Base-by-base conservation (phyloP, 30 jellyfish, hydroid and myxozoan genomes). In the Pseudorhiza aurosa region DNA sequence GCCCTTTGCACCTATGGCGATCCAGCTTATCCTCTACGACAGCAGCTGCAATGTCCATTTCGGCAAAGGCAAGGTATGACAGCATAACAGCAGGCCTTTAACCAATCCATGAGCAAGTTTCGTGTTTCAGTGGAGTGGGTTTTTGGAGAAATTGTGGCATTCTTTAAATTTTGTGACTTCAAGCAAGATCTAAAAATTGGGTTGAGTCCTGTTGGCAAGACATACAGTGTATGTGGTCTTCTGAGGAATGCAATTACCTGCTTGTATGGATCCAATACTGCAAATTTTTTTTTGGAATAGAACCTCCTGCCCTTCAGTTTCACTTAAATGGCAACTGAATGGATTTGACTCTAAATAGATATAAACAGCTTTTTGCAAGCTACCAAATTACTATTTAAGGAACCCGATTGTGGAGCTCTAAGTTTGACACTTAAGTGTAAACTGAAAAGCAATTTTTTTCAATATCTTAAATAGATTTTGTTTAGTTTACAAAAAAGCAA, bases 51-150 rank as follows among this genome's bases (percentile, higher is more conserved):
- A 46, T 46, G 60, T 14, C 60, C 60, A 46, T 46, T 46, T 27
- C 18, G 24, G 32, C 28, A 50, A n/a, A 75, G 81, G 59, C 81
- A 26, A 25, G 17, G 40, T 37, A 9, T 80, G 21, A 63, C 89
- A 17, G 62, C 88, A 35, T 21, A 49, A 15, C 91, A 82, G 84
- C 46, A 81, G 42, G 68, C 19, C 5, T 81, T 29, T 31, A 81
- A 81, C 60, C 51, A 33, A 21, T 9, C 81, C 14, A 64, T 81
- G 88, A 81, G 93, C 42, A 44, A 49, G 35, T 90, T 81, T 36
- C 44, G 93, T 28, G 78, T 72, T 7, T 32, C 79, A 11, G 86
- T 75, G 30, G 96, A 85, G 65, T 85, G 96, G 96, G 70, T 85
- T 1, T 85, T 85, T 55, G 93, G 87, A 75, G 93, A 75, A 17